Base-by-base conservation (phyloP, 2,113 vertebrate genomes). In the Alces alces region DNA sequence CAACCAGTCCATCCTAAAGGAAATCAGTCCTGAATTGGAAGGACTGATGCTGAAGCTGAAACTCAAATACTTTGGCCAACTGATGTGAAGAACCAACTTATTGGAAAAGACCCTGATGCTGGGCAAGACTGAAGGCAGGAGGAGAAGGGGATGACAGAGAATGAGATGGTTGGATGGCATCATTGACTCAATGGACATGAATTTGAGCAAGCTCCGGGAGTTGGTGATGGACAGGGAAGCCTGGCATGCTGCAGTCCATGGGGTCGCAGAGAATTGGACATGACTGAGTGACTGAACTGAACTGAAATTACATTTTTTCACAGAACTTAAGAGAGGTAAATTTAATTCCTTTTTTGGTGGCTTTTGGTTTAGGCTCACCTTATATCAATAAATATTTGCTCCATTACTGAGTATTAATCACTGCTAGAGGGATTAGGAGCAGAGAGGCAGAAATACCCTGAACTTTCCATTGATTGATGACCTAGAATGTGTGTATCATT, bases 371-470 rank as follows among this genome's bases (percentile, higher is more conserved):
- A 19, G 30, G 19, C 39, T 95, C 90, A 92, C 17, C 57, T 60
- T 66, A 1, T 25, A 93, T 54, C 5, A 33, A 39, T 54, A 92
- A 96, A 97, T 89, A 93, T 95, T 94, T 88, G 78, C 43, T 55
- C 80, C 36, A 28, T 95, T 86, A 64, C 30, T 55, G 36, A 55
- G 12, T 66, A 43, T 47, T 58, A 61, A n/a, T 93, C 73, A 80
- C 10, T 33, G 61, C 27, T 19, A 6, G 4, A 61, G 19, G 64
- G 43, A 93, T 86, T 87, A 84, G 30, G 9, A 73, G 7, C 33
- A 70, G 61, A 90, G 36, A 11, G 82, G 66, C 27, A 66, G 17
- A 21, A 86, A 39, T 1, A n/a, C 7, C 66, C 54, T 82, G 57
- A 79, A 79, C 61, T 89, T 82, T 78, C 54, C 89, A 55, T 2